Base-by-base conservation (phyloP, 2,888 invertebrate species). In the Boloria euphrosyne region DNA sequence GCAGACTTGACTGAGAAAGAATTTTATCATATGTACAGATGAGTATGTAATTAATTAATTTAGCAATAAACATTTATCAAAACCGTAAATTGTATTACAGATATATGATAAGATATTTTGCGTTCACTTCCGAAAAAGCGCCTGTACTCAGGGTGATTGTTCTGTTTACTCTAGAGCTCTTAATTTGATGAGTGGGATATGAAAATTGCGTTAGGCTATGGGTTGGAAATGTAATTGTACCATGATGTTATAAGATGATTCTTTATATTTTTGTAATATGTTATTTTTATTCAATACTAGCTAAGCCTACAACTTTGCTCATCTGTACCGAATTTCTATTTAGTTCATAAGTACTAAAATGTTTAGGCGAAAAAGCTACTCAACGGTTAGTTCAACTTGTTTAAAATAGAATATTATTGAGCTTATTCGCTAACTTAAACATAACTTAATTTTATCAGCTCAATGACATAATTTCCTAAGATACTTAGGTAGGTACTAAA, bases 141-240 rank as follows among this genome's bases (percentile, higher is more conserved):
- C 73, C 67, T 71, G 75, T 78, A 77, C 77, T 79, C 76, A 82
- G 80, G 78, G 79, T 82, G 81, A 86, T 86, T 84, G 80, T 81
- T 67, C 84, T 82, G 69, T 84, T 82, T 67, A 67, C 81, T 83
- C 80, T 77, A 78, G 78, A 74, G 76, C 75, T 82, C 82, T 86
- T 87, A 86, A 87, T 87, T 86, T 85, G 83, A 87, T 84, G 85
- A 85, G 79, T 74, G 75, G 80, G 81, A 83, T 84, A 85, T 85
- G 85, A 86, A 87, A 86, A 84, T 77, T 81, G 78, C 82, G 79
- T 84, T 84, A 83, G 79, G 79, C 76, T 77, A 70, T 73, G 66
- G 31, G 43, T 62, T 38, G 46, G 63, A 61, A 53, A 57, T 43
- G 57, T 70, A 66, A 31, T 31, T 69, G 73, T 46, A 65, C 58